These are phyloP conservation scores for Erebia palarica DNA, from an alignment of 2,888 invertebrate genomes.

Conservation along the genomic window DNA sequence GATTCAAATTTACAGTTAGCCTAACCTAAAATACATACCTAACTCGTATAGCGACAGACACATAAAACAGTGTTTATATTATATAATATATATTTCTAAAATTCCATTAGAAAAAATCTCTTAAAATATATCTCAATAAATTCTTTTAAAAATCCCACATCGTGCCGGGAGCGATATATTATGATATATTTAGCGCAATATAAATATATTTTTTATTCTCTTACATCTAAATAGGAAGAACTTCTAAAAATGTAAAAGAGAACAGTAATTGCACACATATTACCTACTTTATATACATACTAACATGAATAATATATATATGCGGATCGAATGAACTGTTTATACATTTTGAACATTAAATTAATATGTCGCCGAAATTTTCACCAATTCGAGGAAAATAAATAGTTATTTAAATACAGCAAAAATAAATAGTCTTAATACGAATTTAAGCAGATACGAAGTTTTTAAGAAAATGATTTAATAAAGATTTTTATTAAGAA, in stretches of 20 bases:
- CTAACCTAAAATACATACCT: slow-evolving; percentile 58
- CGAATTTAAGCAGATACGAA: slow-evolving; percentile 10
- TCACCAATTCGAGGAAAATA: neutral
- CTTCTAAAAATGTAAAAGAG: slow-evolving; percentile 69
- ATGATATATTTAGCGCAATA: slow-evolving; percentile 64
- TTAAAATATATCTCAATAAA: slow-evolving; percentile 79
- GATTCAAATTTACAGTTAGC: slow-evolving; percentile 52
- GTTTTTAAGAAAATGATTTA: neutral
- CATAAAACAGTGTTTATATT: slow-evolving; percentile 69
- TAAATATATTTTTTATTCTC: slow-evolving; percentile 69
- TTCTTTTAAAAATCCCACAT: slow-evolving; percentile 62
- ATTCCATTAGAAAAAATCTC: slow-evolving; percentile 77
- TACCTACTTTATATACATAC: slow-evolving; percentile 47
- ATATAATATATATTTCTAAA: slow-evolving; percentile 65
- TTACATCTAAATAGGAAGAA: slow-evolving; percentile 77
- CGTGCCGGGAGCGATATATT: slow-evolving; percentile 61
- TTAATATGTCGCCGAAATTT: slow-evolving; percentile 22
- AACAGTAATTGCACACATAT: slow-evolving; percentile 77
- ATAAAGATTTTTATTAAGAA: neutral
- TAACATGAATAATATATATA: slow-evolving; percentile 53
- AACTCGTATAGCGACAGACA: slow-evolving; percentile 73
- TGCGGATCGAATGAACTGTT: slow-evolving; percentile 43
- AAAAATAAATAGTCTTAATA: slow-evolving; percentile 10
- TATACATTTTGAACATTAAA: slow-evolving; percentile 32
- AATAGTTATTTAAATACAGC: neutral